These are phyloP conservation scores for Perca schrenkii DNA, from an alignment of 2,113 vertebrate species.

Conservation along the genomic window DNA sequence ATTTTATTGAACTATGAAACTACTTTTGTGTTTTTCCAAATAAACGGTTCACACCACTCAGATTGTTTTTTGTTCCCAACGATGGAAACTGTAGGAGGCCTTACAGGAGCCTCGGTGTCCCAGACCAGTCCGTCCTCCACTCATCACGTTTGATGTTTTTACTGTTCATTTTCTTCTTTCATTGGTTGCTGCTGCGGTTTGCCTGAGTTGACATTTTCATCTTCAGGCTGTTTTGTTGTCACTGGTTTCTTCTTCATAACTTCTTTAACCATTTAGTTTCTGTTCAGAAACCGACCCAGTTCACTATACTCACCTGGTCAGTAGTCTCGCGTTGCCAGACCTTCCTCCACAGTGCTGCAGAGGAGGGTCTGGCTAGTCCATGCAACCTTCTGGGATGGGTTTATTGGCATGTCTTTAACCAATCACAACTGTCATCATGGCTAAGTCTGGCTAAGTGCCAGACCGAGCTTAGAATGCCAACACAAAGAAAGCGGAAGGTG, in stretches of 20 bases:
- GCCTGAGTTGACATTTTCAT: constrained; percentile 1
- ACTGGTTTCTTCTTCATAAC: not conserved
- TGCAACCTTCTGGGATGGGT: too few species aligned
- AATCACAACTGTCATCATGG: too few species aligned
- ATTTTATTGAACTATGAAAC: constrained; percentile 57
- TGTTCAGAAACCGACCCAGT: not conserved
- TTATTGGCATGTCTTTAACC: too few species aligned
- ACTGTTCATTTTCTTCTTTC: not conserved
- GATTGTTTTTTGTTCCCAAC: constrained; percentile 42
- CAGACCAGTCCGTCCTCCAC: constrained; percentile 22
- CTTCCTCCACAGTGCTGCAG: too few species aligned
- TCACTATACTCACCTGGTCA: too few species aligned
- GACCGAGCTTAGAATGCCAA: too few species aligned
- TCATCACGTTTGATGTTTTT: constrained; percentile 56
- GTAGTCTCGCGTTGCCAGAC: too few species aligned
- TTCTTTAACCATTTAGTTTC: not conserved
- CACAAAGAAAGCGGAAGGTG: too few species aligned
- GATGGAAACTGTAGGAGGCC: constrained; percentile 50
- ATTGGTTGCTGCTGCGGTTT: not conserved
- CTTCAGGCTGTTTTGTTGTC: not conserved
- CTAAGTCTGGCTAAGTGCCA: too few species aligned
- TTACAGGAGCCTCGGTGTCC: not conserved
- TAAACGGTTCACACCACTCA: constrained; percentile 36
- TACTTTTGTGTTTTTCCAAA: constrained; percentile 53
- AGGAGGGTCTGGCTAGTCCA: too few species aligned